These are phyloP conservation scores for Rotaria magnacalcarata DNA, from an alignment of 2,888 invertebrate species.

Conservation along the genomic window DNA sequence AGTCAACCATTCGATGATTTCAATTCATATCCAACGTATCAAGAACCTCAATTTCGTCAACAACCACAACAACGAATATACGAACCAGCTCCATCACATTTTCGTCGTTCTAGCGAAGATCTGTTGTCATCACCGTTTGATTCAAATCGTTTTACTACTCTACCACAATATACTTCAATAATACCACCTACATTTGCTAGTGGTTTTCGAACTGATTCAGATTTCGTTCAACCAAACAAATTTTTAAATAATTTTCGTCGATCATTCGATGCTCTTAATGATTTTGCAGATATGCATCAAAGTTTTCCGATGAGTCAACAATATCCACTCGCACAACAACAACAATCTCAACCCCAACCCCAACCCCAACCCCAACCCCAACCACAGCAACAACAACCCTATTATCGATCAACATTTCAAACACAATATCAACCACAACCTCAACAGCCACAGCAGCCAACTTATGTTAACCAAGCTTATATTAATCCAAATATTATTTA, in stretches of 20 bases:
- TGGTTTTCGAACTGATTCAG: not conserved
- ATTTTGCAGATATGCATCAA: not conserved
- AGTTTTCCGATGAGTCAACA: not conserved
- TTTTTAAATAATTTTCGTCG: not conserved
- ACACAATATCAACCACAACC: not conserved
- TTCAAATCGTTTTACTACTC: not conserved
- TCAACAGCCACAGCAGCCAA: not conserved
- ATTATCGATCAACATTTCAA: not conserved
- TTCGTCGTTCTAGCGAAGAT: slow-evolving; percentile 7
- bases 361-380: not conserved
- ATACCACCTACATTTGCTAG: not conserved
- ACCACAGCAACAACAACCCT: not conserved
- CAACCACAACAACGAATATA: not conserved
- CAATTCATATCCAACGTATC: not conserved
- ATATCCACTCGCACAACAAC: not conserved
- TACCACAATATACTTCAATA: not conserved
- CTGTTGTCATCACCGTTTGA: not conserved
- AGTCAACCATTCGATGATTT: not conserved
- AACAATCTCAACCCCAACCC: not conserved
- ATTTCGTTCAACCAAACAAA: not conserved
- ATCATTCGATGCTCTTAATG: slow-evolving; percentile 31
- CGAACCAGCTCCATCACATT: not conserved
- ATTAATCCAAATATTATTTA: slow-evolving; percentile 25
- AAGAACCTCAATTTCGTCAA: not conserved
- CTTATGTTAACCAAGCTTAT: not conserved